Conservation (phyloP, 2,113 vertebrate species). For the Perca fluviatilis region DNA sequence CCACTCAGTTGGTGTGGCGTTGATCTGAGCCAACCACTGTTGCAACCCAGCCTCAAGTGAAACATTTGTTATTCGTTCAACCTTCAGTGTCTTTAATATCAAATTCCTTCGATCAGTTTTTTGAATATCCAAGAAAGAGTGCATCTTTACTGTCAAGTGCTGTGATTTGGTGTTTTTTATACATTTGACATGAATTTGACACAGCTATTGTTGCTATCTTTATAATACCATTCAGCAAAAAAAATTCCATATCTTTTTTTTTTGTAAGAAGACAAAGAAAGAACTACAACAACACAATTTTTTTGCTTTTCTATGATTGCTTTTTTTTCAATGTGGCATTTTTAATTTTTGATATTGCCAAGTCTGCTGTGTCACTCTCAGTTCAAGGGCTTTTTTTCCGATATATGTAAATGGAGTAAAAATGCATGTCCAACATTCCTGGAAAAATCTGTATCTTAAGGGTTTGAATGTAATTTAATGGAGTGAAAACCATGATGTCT, state of each 20-base stretch:
- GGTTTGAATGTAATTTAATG: conserved; percentile 82
- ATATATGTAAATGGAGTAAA: conserved; percentile 80
- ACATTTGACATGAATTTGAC: conserved; percentile 76
- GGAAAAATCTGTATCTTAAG: conserved; percentile 78
- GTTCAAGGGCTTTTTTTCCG: conserved; percentile 79
- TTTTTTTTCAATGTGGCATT: conserved; percentile 65
- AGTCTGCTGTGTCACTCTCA: conserved; percentile 78
- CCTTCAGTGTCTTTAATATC: conserved; percentile 83
- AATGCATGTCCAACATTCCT: conserved; percentile 83
- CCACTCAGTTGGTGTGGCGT: conserved; percentile 36
- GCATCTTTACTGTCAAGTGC: conserved; percentile 80
- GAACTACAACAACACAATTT: conserved; percentile 40
- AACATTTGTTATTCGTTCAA: conserved; percentile 64
- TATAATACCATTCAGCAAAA: conserved; percentile 48
- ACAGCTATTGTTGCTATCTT: conserved; percentile 66
- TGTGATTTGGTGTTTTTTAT: conserved; percentile 81
- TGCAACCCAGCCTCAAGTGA: conserved; percentile 50
- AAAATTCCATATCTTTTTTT: conserved; percentile 72
- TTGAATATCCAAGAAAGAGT: conserved; percentile 56
- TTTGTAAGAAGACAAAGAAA: conserved; percentile 72
- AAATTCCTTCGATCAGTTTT: conserved; percentile 54
- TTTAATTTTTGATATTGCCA: conserved; percentile 69
- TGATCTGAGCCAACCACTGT: conserved; percentile 61
- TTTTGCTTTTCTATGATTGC: conserved; percentile 68
- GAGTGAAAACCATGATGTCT: conserved; percentile 70